A percentile compares a stretch with the other conserved stretches of the same genome.
Conservation (phyloP, 2,113 vertebrate species). For the Mola mola region DNA sequence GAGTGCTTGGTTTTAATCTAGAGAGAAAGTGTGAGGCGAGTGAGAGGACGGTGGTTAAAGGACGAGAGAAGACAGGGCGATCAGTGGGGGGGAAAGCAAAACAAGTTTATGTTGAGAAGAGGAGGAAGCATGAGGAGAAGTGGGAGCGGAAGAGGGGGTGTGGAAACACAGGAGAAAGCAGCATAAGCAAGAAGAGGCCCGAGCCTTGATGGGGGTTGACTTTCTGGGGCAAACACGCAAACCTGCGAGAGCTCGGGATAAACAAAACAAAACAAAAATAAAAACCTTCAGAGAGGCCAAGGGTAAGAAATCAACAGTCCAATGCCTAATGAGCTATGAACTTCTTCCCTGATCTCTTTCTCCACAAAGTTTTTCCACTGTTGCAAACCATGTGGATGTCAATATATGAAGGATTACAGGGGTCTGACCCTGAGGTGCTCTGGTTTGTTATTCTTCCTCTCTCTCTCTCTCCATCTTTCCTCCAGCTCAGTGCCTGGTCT, state of each 20-base stretch:
- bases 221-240: conserved; percentile 51
- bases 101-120: conserved; percentile 73
- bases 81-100: conserved; percentile 74
- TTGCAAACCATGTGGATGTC: conserved; percentile 43
- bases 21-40: conserved; percentile 37
- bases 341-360: conserved; percentile 44
- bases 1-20: neutral
- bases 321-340: conserved; percentile 46
- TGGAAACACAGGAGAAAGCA: conserved; percentile 65
- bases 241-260: conserved; percentile 12
- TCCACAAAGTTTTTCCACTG: conserved; percentile 16
- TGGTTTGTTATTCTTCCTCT: conserved; percentile 64
- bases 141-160: conserved; percentile 71
- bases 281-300: conserved; percentile 28
- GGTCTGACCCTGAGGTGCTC: conserved; percentile 50
- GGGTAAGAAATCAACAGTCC: conserved; percentile 52
- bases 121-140: conserved; percentile 62
- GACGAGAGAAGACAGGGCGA: conserved; percentile 64
- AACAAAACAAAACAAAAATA: no score
- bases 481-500: conserved; percentile 46
- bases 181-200: conserved; percentile 46
- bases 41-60: conserved; percentile 31
- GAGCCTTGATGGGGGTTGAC: conserved; percentile 40
- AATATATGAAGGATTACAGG: conserved; percentile 62
- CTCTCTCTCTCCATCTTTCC: conserved; percentile 38